phyloP scores from a whole-genome alignment of 2,113 vertebrate genomes.

The Leptocoma aspasia region DNA sequence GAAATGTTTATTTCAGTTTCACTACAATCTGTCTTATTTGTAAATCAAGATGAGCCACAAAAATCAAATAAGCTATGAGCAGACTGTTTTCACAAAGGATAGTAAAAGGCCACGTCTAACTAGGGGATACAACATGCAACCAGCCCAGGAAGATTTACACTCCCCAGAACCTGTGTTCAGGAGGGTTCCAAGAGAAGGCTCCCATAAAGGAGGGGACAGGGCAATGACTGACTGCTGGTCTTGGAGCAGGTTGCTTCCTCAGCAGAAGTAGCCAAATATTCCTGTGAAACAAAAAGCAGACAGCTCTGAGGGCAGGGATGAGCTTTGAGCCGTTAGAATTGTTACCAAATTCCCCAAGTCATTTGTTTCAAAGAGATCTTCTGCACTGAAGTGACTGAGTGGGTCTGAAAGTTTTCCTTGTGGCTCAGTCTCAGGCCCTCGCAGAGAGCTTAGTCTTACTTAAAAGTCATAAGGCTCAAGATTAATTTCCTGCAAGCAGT shows the following conservation, averaged over 20 bases:
- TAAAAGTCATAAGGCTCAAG: neutral
- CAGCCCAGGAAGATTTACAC: neutral
- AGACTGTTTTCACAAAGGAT: neutral
- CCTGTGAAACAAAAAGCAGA: neutral
- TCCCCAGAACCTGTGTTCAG: neutral
- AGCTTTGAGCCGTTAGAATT: neutral
- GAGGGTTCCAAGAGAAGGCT: neutral
- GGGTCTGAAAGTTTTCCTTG: neutral
- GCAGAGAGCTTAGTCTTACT: neutral
- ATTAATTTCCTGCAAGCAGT: neutral
- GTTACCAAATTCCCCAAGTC: neutral
- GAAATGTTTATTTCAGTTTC: neutral
- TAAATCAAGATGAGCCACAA: neutral
- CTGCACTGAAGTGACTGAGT: neutral
- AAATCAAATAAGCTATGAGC: neutral
- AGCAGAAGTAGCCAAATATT: neutral
- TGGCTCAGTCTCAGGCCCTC: neutral
- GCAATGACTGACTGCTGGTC: fast-evolving
- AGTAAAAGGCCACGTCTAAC: neutral
- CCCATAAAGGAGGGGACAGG: neutral
- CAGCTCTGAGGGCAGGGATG: neutral
- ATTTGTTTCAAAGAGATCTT: neutral
- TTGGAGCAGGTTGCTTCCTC: neutral
- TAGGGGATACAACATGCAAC: neutral
- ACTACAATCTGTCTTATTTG: neutral